A percentile compares a stretch with the other conserved stretches of the same genome.
Conservation (phyloP, 2,888 invertebrate species). For the Choristoneura rosaceana region DNA sequence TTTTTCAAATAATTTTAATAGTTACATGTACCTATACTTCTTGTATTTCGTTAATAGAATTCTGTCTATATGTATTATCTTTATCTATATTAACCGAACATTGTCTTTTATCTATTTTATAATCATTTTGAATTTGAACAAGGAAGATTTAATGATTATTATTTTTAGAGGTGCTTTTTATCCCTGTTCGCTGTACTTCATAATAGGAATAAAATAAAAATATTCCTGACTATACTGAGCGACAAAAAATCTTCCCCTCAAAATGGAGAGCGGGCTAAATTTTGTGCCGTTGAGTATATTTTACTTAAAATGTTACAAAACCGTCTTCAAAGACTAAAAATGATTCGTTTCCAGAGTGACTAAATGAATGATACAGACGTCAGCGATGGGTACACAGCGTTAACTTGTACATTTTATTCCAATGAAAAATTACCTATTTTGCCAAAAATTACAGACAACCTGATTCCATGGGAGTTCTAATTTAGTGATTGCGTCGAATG, state of each 20-base stretch:
- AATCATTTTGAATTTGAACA: conserved; percentile 33
- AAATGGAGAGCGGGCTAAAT: no score
- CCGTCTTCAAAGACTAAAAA: not conserved
- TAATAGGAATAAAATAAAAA: not conserved
- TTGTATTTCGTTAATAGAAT: conserved; percentile 49
- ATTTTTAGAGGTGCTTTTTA: conserved; percentile 10
- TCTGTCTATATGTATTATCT: conserved; percentile 44
- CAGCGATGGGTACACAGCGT: not conserved
- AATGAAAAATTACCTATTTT: not conserved
- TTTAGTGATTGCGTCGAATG: not conserved
- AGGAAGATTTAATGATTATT: conserved; percentile 15
- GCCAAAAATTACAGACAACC: not conserved
- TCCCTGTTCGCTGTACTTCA: not conserved
- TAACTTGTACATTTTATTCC: not conserved
- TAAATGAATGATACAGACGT: not conserved
- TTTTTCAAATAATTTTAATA: conserved; percentile 20
- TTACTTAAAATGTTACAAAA: not conserved
- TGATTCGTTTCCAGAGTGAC: not conserved
- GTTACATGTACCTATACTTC: conserved; percentile 46
- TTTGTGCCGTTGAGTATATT: no score
- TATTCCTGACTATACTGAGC: no score
- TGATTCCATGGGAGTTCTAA: not conserved
- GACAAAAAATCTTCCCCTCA: no score
- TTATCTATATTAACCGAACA: conserved; percentile 22
- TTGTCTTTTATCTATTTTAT: conserved; percentile 24